A percentile compares a stretch with the other conserved stretches of the same genome.
phyloP scores from a whole-genome alignment of 2,888 invertebrate genomes.

The Epistrophella euchroma region DNA sequence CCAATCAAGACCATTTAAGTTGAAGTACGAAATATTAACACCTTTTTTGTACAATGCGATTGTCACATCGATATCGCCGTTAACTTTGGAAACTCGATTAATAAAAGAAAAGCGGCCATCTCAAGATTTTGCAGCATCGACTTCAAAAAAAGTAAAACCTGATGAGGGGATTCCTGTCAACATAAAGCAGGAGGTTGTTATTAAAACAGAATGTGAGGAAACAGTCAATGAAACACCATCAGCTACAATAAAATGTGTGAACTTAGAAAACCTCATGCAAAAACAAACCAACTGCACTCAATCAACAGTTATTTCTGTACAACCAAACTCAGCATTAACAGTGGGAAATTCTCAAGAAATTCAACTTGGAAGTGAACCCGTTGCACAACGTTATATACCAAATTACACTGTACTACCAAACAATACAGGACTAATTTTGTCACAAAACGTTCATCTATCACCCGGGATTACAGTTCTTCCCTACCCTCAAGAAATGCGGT shows the following conservation, averaged over 20 bases:
- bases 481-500: background rate
- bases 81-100: constrained; percentile 28
- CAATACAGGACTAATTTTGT: background rate
- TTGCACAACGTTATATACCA: background rate
- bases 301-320: constrained; percentile 1
- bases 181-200: constrained; percentile 38
- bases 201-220: constrained; percentile 39
- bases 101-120: constrained; percentile 29
- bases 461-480: background rate
- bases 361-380: background rate
- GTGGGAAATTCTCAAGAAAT: background rate
- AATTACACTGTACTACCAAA: background rate
- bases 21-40: constrained; percentile 41
- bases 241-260: constrained; percentile 44
- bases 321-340: constrained; percentile 16
- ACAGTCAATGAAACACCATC: background rate
- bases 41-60: constrained; percentile 6
- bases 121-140: background rate
- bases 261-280: constrained; percentile 44
- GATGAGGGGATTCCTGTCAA: background rate
- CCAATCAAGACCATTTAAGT: background rate
- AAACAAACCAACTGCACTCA: background rate
- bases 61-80: constrained; percentile 35
- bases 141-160: constrained; percentile 23
- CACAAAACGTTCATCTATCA: background rate